These are phyloP conservation scores for Acanthurus lineatus DNA, from an alignment of 2,797 vertebrate species.

Conservation along the genomic window DNA sequence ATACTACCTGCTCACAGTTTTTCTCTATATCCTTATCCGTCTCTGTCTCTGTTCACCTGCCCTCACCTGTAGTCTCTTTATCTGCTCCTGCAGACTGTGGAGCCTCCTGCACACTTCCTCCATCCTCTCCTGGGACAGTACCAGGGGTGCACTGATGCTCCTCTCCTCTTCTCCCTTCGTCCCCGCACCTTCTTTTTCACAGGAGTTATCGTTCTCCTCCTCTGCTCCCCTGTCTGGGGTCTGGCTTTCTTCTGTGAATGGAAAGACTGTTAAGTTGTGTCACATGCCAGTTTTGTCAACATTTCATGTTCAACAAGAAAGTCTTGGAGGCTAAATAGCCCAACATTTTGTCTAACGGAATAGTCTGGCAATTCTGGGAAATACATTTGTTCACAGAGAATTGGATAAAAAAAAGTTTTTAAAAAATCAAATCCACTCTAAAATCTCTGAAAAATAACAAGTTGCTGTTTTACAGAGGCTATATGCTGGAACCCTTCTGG, in stretches of 20 bases:
- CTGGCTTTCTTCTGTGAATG: constrained; percentile 65
- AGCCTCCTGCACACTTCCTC: constrained; percentile 83
- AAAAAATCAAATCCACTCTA: too few species aligned
- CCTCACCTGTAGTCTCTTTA: constrained; percentile 88
- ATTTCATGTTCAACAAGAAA: too few species aligned
- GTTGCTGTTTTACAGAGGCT: background rate
- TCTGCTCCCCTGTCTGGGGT: constrained; percentile 39
- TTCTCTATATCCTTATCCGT: constrained; percentile 29
- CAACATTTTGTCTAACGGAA: too few species aligned
- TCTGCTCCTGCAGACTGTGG: constrained; percentile 80
- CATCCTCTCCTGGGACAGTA: constrained; percentile 79
- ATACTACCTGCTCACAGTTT: constrained; percentile 26
- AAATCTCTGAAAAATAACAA: background rate
- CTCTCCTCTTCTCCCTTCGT: constrained; percentile 54
- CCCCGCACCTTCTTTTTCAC: constrained; percentile 44
- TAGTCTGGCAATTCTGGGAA: background rate
- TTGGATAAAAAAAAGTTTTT: background rate
- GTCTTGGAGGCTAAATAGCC: too few species aligned
- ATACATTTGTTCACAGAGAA: background rate
- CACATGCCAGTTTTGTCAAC: background rate
- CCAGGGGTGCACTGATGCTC: constrained; percentile 78
- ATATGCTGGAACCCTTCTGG: background rate
- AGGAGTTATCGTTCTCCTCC: constrained; percentile 47
- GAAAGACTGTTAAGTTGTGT: constrained; percentile 23
- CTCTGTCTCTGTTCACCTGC: constrained; percentile 18